Base-by-base conservation (phyloP, 1,140 invertebrate genomes). In the Antheraea mylitta region DNA sequence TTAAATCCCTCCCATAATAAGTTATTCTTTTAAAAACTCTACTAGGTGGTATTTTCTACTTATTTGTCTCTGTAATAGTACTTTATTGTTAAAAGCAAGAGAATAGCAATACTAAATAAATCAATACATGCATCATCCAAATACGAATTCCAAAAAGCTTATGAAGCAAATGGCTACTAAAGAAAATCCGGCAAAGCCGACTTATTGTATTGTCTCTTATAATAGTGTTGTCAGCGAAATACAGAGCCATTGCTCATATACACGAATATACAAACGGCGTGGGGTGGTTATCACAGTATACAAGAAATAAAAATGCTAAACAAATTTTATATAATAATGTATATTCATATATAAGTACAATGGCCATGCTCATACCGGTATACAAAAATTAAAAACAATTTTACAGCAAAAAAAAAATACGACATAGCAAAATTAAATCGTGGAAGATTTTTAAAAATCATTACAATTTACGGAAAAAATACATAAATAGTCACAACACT, bases 341-440 rank as follows among this genome's bases (percentile, higher is more conserved):
- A 86, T 87, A 90, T 89, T 83, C 78, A 86, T 66, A 79, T 81
- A 84, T 82, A 86, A 86, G 76, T 84, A 87, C 86, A 88, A 87
- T 90, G 87, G 87, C 84, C 80, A 73, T 84, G 84, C 76, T 83
- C 70, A 80, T 77, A 80, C 77, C 11, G 38, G 11, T 10, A 10
- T 42, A 42, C 38, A 42, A 8, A 3, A 11, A 42, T 42, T 30
- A 30, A 53, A 53, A 53, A 53, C 45, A 53, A 53, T 53, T 53
- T 16, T 53, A 53, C 45, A 53, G 45, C 45, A 53, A 16, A 53
- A 9, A 53, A n/a, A 16, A 13, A 53, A 53, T 53, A 53, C 10
- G 2, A 53, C 11, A 42, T 11, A 53, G 13, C 10, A 53, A 53
- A 53, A 53, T 13, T 13, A 16, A 53, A 53, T 53, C 16, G 10